Evolutionary conservation across 2,113 vertebrate genomes (phyloP).

Genomic region (Sterna hirundo): DNA sequence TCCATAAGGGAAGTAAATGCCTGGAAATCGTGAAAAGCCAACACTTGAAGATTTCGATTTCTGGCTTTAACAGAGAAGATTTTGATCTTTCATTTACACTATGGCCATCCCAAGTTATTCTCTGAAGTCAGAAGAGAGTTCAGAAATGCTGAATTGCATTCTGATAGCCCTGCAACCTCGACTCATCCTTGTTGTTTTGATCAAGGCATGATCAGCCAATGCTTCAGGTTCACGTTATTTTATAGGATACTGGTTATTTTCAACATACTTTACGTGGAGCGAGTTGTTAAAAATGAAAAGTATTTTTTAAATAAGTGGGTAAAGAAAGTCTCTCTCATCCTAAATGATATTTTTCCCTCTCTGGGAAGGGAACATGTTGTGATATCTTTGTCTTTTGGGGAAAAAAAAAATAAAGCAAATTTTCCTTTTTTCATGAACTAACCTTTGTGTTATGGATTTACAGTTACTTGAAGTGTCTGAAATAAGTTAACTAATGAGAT

Average conservation of each 20-base stretch:
- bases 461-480: neutral
- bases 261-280: neutral
- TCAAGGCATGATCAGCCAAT: neutral
- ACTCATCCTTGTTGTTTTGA: neutral
- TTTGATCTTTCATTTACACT: conserved; percentile 63
- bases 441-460: conserved; percentile 38
- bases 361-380: neutral
- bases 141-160: neutral
- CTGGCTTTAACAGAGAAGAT: conserved; percentile 49
- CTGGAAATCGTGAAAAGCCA: conserved; percentile 37
- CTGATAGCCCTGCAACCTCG: neutral
- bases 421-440: neutral
- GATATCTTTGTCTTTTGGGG: neutral
- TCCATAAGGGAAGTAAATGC: conserved; percentile 30
- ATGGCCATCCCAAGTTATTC: conserved; percentile 43
- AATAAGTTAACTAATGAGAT: conserved; percentile 48
- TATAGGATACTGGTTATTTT: neutral
- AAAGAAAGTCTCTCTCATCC: neutral
- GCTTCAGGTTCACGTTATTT: neutral
- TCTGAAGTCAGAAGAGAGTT: conserved; percentile 30
- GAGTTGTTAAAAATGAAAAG: neutral
- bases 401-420: neutral
- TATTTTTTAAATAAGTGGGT: neutral
- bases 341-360: neutral
- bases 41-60: conserved; percentile 1